Base-by-base conservation (phyloP, 2,113 vertebrate species). In the Zosterops hypoxanthus region DNA sequence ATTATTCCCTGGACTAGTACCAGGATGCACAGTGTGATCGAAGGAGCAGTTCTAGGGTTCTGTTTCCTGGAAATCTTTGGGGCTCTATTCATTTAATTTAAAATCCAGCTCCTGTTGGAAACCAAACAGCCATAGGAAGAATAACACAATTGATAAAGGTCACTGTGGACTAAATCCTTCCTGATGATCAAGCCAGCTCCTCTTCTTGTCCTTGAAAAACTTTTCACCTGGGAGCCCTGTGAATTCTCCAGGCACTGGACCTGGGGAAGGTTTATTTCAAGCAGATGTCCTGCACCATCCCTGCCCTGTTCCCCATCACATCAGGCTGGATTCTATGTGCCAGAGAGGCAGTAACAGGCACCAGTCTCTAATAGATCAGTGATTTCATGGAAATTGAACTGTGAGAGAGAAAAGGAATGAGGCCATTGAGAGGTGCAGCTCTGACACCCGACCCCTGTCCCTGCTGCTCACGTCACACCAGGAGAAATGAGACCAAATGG, bases 331-430 rank as follows among this genome's bases (percentile, higher is more conserved):
- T 55, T 80, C 59, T 11, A 0, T 49, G 55, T 79, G 70, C 57
- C 36, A 29, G 64, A 1, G 0, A 64, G 50, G 56, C 81, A 72
- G 59, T 11, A 59, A 82, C 2, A 73, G 79, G 75, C 73, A 77
- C 79, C 80, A n/a, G 26, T 57, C 65, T 59, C 26, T 78, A 52
- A 60, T 39, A 29, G 28, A 53, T 19, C 80, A 0, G 0, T 59
- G 70, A 76, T 91, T 44, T 42, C 23, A 10, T 17, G 57, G 93
- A 90, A 90, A 90, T 66, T 88, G 90, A 82, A 93, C 70, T 70
- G 90, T 77, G 91, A 76, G 91, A 61, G 59, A n/a, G 70, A 79
- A 82, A 87, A 77, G 73, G 26, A 77, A 93, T 55, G 92, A 88
- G 89, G 91, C 70, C 82, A 55, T 77, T 66, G 85, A 77, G 90